A percentile compares a stretch with the other conserved stretches of the same genome.
These are phyloP conservation scores for Drosophila prostipennis DNA, from an alignment of 2,888 invertebrate species.

Conservation along the genomic window DNA sequence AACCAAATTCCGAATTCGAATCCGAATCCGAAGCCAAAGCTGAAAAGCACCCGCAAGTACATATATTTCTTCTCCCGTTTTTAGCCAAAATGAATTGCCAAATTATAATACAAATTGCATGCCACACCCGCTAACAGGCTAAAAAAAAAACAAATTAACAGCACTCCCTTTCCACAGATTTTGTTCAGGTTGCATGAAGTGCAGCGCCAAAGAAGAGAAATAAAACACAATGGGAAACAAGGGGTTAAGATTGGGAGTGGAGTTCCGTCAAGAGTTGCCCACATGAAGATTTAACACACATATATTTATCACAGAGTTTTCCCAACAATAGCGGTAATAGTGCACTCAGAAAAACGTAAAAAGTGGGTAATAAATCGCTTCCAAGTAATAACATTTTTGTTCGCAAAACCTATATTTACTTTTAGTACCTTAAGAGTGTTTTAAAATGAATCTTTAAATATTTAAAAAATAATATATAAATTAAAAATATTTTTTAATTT, in stretches of 20 bases:
- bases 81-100: conserved; percentile 64
- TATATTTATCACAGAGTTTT: not conserved
- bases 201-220: conserved; percentile 15
- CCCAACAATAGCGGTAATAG: not conserved
- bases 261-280: conserved; percentile 3
- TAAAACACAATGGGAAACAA: conserved; percentile 26
- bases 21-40: conserved; percentile 2
- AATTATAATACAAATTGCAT: conserved; percentile 73
- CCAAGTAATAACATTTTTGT: not conserved
- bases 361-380: not conserved
- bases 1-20: conserved; percentile 4
- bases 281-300: not conserved
- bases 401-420: not conserved
- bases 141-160: conserved; percentile 14
- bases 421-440: too few relatives aligned
- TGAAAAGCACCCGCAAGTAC: too few relatives aligned
- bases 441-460: too few relatives aligned
- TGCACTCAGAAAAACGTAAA: not conserved
- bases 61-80: conserved; percentile 15
- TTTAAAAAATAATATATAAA: too few relatives aligned
- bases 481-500: too few relatives aligned
- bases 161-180: conserved; percentile 30
- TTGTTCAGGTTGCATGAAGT: conserved; percentile 15
- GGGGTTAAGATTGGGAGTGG: conserved; percentile 7
- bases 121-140: conserved; percentile 53